Percentiles rank a stretch among this genome's conserved stretches.
These are phyloP conservation scores for Anolis carolinensis DNA, from an alignment of 2,113 vertebrate species.

Conservation along the genomic window DNA sequence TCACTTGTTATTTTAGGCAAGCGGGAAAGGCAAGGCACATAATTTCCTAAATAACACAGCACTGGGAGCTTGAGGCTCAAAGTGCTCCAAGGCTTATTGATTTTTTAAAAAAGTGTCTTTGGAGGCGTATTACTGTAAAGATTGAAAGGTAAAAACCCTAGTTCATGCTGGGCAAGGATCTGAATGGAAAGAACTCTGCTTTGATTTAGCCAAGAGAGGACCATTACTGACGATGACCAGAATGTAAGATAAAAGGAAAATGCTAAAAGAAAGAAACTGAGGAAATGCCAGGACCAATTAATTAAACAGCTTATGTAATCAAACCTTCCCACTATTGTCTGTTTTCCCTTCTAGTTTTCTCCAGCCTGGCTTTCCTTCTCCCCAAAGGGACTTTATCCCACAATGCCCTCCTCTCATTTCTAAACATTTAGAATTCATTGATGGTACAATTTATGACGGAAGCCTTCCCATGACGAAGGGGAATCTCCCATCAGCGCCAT, in stretches of 20 bases:
- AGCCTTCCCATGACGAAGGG: no score
- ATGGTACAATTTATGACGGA: no score
- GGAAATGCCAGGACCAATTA: background rate
- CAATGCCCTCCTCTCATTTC: no score
- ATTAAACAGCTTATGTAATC: background rate
- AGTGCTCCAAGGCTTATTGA: conserved; percentile 2
- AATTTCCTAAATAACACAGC: conserved; percentile 21
- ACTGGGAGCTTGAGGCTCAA: conserved; percentile 7
- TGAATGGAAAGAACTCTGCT: background rate
- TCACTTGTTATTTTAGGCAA: conserved; percentile 5
- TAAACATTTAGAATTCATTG: no score
- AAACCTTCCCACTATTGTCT: background rate
- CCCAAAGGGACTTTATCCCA: no score
- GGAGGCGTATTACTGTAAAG: conserved; percentile 6
- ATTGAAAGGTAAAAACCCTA: conserved; percentile 4
- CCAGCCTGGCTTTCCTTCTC: background rate
- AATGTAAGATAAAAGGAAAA: background rate
- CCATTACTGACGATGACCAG: background rate
- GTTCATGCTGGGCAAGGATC: background rate
- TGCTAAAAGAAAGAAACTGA: background rate
- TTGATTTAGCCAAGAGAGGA: background rate
- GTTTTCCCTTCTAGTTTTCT: background rate
- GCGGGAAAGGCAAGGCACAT: conserved; percentile 3
- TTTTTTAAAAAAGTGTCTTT: conserved; percentile 18
- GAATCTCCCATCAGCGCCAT: no score